Evolutionary conservation across 1,140 invertebrate genomes (phyloP), one percentile per base, ranked within the genome.

Genomic region (Teleogryllus occipitalis): DNA sequence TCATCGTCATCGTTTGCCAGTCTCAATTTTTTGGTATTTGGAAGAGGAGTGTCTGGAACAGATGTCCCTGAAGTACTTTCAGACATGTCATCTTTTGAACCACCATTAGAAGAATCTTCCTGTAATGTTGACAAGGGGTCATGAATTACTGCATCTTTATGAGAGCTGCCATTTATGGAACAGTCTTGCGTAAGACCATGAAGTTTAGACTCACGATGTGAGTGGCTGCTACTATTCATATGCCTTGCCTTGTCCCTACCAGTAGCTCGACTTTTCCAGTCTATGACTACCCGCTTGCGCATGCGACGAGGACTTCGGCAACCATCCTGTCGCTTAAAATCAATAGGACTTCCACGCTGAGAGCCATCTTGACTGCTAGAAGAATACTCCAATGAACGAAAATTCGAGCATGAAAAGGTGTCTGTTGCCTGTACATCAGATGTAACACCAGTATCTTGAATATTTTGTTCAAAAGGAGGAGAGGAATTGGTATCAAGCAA

Each of bases 401-500:
- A 48, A 27, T 75, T 75, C 6, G 54, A 75, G 47, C 47, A 27
- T 18, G 47, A 48, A 18, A 73, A 79, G 39, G 78, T 21, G 27
- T 79, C 78, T 47, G 72, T 8, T n/a, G 72, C 47, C 49, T 77
- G 46, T 48, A 49, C 76, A 77, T 39, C 48, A 27, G 47, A 74
- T 22, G 39, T 39, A 39, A 74, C 76, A n/a, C 21, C 15, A 46
- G 79, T 22, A 73, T 80, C 79, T 39, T 47, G 79, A 8, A 77
- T 54, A 18, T 74, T 78, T 8, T 78, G 76, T 39, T 80, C 80
- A 75, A 80, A 80, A 15, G 49, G 49, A 74, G 78, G 80, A 80
- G 88, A 88, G 75, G 88, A 87, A 83, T 89, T 89, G 0, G 86
- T 86, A 81, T 91, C 91, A 82, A 93, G 92, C 22, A 93, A 84